phyloP scores from a whole-genome alignment of 2,797 vertebrate species.

The Helicolenus hilgendorfi region DNA sequence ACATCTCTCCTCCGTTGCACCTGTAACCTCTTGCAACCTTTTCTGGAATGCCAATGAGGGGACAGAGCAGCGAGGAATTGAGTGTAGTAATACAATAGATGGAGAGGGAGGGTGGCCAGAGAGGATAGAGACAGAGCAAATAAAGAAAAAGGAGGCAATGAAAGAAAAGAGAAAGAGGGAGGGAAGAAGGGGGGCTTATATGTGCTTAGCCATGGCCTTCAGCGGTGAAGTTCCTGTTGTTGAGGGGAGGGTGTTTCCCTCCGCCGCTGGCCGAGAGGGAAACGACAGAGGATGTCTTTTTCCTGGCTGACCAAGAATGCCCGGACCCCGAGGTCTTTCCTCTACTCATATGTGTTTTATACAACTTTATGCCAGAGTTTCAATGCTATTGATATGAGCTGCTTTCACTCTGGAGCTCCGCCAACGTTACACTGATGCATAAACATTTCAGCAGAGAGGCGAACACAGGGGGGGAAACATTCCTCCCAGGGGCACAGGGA shows the following conservation, averaged over 20 bases:
- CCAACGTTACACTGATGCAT: background rate
- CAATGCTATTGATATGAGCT: background rate
- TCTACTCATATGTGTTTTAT: conserved; percentile 19
- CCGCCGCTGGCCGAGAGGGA: conserved; percentile 62
- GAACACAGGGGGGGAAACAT: conserved; percentile 10
- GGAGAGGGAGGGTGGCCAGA: background rate
- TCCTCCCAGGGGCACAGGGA: conserved; percentile 47
- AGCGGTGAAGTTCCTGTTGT: conserved; percentile 84
- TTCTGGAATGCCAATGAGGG: conserved; percentile 25
- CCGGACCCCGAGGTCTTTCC: conserved; percentile 64
- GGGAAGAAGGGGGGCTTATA: background rate
- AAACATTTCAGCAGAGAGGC: conserved; percentile 30
- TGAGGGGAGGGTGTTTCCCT: conserved; percentile 83
- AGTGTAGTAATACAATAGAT: conserved; percentile 58
- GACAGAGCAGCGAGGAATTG: background rate
- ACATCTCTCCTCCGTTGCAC: conserved; percentile 44
- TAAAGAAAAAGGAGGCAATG: conserved; percentile 61
- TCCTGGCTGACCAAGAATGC: conserved; percentile 82
- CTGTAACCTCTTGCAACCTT: conserved; percentile 63
- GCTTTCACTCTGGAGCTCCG: background rate
- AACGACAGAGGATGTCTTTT: conserved; percentile 86
- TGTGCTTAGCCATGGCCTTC: conserved; percentile 74
- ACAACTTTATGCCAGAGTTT: conserved; percentile 1
- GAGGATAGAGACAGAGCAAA: conserved; percentile 47
- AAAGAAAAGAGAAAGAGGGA: conserved; percentile 40